Evolutionary conservation across 64 coral and sea anemone species (phyloP), one percentile per base, ranked within the genome.

Genomic region (Dendrophyllia cribrosa): DNA sequence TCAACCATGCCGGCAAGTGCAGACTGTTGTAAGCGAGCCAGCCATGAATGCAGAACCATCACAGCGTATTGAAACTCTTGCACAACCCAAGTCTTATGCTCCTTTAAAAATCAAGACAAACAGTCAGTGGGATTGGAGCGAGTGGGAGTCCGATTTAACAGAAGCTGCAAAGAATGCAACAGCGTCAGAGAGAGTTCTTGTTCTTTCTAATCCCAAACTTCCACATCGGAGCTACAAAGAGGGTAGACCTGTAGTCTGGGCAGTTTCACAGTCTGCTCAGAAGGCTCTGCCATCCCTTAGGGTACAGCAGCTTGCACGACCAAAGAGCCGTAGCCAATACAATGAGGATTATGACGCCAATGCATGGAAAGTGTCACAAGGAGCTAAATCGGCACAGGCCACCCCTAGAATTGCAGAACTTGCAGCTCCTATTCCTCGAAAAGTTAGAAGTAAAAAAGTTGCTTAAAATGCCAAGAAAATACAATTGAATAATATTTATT

Each of bases 51-150:
- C 91, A 49, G 88, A 96, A 11, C 58, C 97, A 0, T 89, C 94
- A 43, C 59, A 53, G 67, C 91, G 91, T 24, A 66, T 96, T 24
- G 97, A 96, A 63, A 51, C 55, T 9, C 85, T 99, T 2, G 88
- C 94, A 43, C 90, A 96, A 34, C 83, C 94, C 52, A 99, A 99
- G 43, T 81, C 88, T 0, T 96, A 83, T 78, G 85, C 72, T 17
- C 89, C 95, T 43, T 83, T 99, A 43, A 93, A 93, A 89, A 99
- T 96, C n/a, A 99, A 99, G 59, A 56, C 87, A 20, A 87, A 89
- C 15, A 96, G 94, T 91, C 80, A 96, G 0, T 99, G 97, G 97
- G 97, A 99, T 67, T 99, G 97, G 97, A 90, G 97, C n/a, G 94
- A 96, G 44, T 99, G 97, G 97, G 69, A 99, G 64, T 85, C 82